Conservation (phyloP, 2,113 vertebrate genomes). For the Empidonax alnorum region DNA sequence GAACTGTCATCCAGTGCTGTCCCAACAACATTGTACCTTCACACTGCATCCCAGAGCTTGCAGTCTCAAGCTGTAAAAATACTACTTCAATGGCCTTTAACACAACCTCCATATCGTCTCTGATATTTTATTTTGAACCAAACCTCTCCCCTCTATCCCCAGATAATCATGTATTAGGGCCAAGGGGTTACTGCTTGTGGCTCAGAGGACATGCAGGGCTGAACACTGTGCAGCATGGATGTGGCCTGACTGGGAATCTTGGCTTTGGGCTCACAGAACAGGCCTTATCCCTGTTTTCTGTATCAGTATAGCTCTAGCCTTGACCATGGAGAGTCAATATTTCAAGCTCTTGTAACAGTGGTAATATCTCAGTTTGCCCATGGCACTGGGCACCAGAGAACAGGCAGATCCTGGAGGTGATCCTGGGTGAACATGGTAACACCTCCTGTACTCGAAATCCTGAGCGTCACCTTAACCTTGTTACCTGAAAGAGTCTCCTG, state of each 20-base stretch:
- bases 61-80: neutral
- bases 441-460: neutral
- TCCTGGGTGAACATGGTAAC: neutral
- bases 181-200: accelerated
- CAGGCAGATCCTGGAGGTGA: neutral
- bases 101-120: neutral
- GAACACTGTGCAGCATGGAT: neutral
- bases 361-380: neutral
- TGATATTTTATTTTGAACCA: neutral
- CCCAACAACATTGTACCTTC: neutral
- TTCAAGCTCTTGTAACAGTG: neutral
- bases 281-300: neutral
- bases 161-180: neutral
- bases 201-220: neutral
- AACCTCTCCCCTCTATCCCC: neutral
- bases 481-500: neutral
- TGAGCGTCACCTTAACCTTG: neutral
- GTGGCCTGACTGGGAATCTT: neutral
- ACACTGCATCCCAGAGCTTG: neutral
- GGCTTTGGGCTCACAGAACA: neutral
- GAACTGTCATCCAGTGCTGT: accelerated
- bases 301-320: neutral
- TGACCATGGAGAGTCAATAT: accelerated
- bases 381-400: neutral
- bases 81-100: neutral